phyloP scores from a whole-genome alignment of 1,140 invertebrate species.

The Ptiloglossa arizonensis region DNA sequence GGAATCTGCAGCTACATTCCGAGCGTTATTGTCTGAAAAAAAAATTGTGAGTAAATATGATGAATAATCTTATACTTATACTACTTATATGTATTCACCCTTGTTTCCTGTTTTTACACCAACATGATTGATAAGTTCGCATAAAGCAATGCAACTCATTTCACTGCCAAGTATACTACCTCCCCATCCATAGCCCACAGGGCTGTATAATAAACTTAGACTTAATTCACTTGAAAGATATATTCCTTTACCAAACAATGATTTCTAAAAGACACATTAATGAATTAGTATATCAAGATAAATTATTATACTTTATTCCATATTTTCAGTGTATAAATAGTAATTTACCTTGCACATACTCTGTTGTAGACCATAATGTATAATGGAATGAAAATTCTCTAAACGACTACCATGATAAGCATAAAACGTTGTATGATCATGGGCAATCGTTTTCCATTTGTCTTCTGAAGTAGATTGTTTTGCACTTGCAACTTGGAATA shows the following conservation, averaged over 20 bases:
- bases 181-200: slow-evolving; percentile 87
- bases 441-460: slow-evolving; percentile 83
- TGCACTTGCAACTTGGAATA: slow-evolving; percentile 85
- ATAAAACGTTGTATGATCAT: slow-evolving; percentile 84
- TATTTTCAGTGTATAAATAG: neutral
- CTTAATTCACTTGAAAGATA: slow-evolving; percentile 89
- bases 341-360: slow-evolving; percentile 87
- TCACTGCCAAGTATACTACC: slow-evolving; percentile 87
- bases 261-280: slow-evolving; percentile 80
- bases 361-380: slow-evolving; percentile 89
- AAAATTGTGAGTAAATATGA: slow-evolving; percentile 25
- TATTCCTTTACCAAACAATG: slow-evolving; percentile 88
- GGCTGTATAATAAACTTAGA: slow-evolving; percentile 87
- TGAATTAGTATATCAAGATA: neutral
- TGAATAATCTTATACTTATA: neutral
- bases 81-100: slow-evolving; percentile 59
- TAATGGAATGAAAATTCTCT: slow-evolving; percentile 91
- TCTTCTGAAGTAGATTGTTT: slow-evolving; percentile 82
- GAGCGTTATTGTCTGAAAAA: slow-evolving; percentile 69
- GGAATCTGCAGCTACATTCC: slow-evolving; percentile 78
- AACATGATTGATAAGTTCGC: slow-evolving; percentile 89
- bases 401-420: slow-evolving; percentile 90
- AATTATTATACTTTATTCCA: neutral
- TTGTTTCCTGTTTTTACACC: slow-evolving; percentile 79
- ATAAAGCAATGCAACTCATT: slow-evolving; percentile 89